Evolutionary conservation across 2,113 vertebrate genomes (phyloP), one percentile per base, ranked within the genome.

Genomic region (Nycticryphes semicollaris): DNA sequence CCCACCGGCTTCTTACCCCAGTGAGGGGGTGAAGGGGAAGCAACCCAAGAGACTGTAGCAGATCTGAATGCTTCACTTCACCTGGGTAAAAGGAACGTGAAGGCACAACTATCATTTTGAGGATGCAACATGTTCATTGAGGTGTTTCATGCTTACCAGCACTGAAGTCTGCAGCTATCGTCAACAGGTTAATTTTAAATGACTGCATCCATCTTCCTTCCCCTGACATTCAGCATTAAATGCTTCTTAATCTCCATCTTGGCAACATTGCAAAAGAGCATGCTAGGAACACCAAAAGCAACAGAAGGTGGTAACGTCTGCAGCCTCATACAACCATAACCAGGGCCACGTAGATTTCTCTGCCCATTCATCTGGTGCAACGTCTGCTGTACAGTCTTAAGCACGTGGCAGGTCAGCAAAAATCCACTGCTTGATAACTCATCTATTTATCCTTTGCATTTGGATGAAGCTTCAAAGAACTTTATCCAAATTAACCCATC

Each of bases 1-100:
- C 10, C 9, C n/a, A 16, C 28, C 2, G 8, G 7, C 8, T 69
- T 84, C 45, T 17, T 39, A 33, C 9, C 35, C 31, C 33, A 31
- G 22, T 1, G 4, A 30, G 1, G 15, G 53, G 28, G 28, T 7
- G 18, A 35, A 31, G 8, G 72, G 7, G 4, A 12, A 1, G 10
- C 39, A 76, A 81, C 47, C 27, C 18, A 39, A 57, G 9, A 85
- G 15, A 51, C 67, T 39, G 18, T 4, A 90, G 30, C 23, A 73
- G 48, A 64, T 41, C 11, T 3, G 48, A 66, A 43, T 43, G n/a
- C 53, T 87, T 81, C 54, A 53, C 24, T 89, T 86, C 35, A 27
- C 25, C 24, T 43, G 6, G 9, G 4, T 68, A 48, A 69, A 69
- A 86, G 15, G 47, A 87, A 39, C 12, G 23, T 1, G 33, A 60